phyloP scores from a whole-genome alignment of 2,888 invertebrate genomes.

The Antheraea assamensis region DNA sequence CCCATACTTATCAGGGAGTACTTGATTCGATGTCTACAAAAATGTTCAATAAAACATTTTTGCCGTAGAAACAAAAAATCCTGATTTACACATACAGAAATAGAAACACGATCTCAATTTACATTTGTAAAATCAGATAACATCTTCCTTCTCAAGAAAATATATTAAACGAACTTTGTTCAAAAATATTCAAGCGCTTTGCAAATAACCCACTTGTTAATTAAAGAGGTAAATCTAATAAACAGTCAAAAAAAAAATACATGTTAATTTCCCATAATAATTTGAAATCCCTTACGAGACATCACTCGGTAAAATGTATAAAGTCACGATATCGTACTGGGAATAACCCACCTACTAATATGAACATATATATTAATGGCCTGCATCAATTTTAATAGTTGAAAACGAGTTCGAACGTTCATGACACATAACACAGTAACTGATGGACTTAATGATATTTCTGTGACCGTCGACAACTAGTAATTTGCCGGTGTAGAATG shows the following conservation, averaged over 20 bases:
- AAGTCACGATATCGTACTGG: not conserved
- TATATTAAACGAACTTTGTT: not conserved
- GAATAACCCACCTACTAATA: not conserved
- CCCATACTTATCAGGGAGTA: not conserved
- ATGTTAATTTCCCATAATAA: not conserved
- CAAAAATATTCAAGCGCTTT: not conserved
- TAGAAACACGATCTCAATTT: not conserved
- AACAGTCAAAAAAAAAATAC: not conserved
- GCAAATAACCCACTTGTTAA: not conserved
- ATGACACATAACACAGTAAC: conserved; percentile 19
- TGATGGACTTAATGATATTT: conserved; percentile 27
- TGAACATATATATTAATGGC: conserved; percentile 27
- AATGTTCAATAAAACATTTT: no score
- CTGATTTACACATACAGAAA: not conserved
- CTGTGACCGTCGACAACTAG: conserved; percentile 47
- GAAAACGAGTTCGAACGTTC: conserved; percentile 16
- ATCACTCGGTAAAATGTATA: not conserved
- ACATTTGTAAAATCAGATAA: not conserved
- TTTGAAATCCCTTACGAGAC: not conserved
- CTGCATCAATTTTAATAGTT: not conserved
- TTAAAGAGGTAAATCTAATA: conserved; percentile 25
- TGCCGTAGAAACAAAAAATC: no score
- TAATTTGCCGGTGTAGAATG: conserved; percentile 45
- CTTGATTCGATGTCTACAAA: no score
- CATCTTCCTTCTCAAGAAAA: not conserved